Evolutionary conservation across 2,888 invertebrate genomes (phyloP), one percentile per base, ranked within the genome.

Genomic region (Sepioteuthis lessoniana): DNA sequence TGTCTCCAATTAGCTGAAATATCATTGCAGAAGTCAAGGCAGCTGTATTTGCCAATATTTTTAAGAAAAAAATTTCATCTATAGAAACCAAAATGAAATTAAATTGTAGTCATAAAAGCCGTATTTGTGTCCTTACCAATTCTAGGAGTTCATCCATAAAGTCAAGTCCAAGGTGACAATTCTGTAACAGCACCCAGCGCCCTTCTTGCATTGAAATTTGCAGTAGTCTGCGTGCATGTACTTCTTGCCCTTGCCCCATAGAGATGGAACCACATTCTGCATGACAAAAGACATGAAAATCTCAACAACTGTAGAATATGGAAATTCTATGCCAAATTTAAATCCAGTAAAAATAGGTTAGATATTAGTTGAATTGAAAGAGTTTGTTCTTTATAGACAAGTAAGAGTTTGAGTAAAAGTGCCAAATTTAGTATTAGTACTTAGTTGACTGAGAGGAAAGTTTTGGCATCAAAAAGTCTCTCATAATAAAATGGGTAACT

Each of bases 181-280:
- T 99, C 97, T 99, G 99, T 19, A 99, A 98, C 25, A 99, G 97
- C 0, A 99, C 98, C 99, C 99, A 99, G 31, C 98, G 98, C 0
- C 99, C 99, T 95, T 97, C 97, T 7, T 97, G 95, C 98, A 98
- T 98, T 0, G 98, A 98, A 95, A 98, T 98, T 91, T 98, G 98
- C 96, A 99, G 98, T 97, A 99, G 98, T 96, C 98, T 98, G 47
- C 99, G 98, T 0, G 99, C 99, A 95, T 98, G 98, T 96, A 98
- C 97, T 97, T 98, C 99, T 97, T 99, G 99, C 0, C 99, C 99
- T 98, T 99, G 99, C 5, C 99, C 99, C 99, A 99, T 99, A 16
- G 99, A 99, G 13, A 99, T 99, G 0, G 98, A 98, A 97, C 98
- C 98, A 95, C 97, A 97, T 42, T 96, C 97, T 97, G 95, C 16